A percentile compares a stretch with the other conserved stretches of the same genome.
Evolutionary conservation across 1,140 invertebrate genomes (phyloP).

Genomic region (Meloidogyne hapla): DNA sequence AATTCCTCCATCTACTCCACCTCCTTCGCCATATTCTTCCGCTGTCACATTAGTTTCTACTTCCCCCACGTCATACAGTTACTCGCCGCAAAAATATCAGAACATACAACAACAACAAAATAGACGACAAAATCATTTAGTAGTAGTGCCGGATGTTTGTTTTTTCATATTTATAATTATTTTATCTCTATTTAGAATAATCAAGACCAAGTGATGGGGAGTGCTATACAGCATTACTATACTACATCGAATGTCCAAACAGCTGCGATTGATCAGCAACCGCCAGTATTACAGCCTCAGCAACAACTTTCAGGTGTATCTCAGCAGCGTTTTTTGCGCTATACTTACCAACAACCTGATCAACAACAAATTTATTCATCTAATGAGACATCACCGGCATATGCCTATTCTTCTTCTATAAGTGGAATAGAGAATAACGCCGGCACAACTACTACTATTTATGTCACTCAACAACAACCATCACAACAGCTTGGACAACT

Average conservation of each 20-base stretch:
- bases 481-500: not conserved
- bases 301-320: not conserved
- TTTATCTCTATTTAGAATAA: not conserved
- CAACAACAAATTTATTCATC: slow-evolving; percentile 16
- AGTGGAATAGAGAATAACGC: not conserved
- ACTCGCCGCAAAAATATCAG: slow-evolving; percentile 2
- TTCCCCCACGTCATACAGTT: not conserved
- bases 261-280: not conserved
- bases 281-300: not conserved
- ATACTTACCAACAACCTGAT: not conserved
- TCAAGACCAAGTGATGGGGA: not conserved
- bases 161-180: not conserved
- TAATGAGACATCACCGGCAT: not conserved
- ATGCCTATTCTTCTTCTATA: not conserved
- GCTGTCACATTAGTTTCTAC: not conserved
- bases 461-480: not conserved
- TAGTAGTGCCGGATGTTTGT: not conserved
- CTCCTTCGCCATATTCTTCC: not conserved
- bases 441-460: slow-evolving; percentile 17
- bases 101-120: not conserved
- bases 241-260: not conserved
- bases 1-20: slow-evolving; percentile 12
- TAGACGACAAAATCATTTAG: not conserved
- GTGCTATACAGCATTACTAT: not conserved
- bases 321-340: not conserved